Conservation (phyloP, 1,140 invertebrate genomes). For the Aricia agestis region DNA sequence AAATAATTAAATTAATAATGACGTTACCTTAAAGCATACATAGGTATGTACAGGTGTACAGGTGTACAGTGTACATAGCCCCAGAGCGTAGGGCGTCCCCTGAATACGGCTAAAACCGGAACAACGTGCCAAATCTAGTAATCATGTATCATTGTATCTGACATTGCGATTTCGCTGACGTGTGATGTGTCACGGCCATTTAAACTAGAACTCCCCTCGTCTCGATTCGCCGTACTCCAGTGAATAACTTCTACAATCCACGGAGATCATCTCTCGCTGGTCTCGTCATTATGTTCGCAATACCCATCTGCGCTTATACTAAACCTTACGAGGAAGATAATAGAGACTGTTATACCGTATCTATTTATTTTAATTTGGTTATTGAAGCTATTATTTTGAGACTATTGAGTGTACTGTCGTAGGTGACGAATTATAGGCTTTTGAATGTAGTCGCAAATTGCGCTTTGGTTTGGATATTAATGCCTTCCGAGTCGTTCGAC, state of each 20-base stretch:
- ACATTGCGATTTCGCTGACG: conserved; percentile 53
- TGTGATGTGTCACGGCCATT: conserved; percentile 49
- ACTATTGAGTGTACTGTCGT: conserved; percentile 60
- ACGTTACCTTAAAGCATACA: too few relatives aligned
- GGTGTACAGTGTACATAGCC: too few relatives aligned
- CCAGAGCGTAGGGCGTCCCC: too few relatives aligned
- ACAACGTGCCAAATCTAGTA: neutral
- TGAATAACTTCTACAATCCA: conserved; percentile 14
- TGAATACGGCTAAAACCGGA: neutral
- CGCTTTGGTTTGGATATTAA: conserved; percentile 15
- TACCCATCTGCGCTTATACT: conserved; percentile 25
- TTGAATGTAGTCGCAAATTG: conserved; percentile 53
- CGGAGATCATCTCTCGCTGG: conserved; percentile 40
- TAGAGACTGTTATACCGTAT: conserved; percentile 36
- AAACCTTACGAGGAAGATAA: conserved; percentile 12
- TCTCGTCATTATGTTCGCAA: conserved; percentile 27
- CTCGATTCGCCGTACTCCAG: conserved; percentile 2
- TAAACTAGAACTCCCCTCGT: conserved; percentile 32
- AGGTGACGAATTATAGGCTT: conserved; percentile 63
- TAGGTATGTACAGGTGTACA: too few relatives aligned
- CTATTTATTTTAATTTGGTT: conserved; percentile 12
- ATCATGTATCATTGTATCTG: conserved; percentile 21
- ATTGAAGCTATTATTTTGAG: conserved; percentile 52
- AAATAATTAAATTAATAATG: too few relatives aligned
- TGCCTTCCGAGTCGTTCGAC: too few relatives aligned